These are phyloP conservation scores for Ceyx cyanopectus DNA, from an alignment of 2,113 vertebrate genomes.

Conservation along the genomic window DNA sequence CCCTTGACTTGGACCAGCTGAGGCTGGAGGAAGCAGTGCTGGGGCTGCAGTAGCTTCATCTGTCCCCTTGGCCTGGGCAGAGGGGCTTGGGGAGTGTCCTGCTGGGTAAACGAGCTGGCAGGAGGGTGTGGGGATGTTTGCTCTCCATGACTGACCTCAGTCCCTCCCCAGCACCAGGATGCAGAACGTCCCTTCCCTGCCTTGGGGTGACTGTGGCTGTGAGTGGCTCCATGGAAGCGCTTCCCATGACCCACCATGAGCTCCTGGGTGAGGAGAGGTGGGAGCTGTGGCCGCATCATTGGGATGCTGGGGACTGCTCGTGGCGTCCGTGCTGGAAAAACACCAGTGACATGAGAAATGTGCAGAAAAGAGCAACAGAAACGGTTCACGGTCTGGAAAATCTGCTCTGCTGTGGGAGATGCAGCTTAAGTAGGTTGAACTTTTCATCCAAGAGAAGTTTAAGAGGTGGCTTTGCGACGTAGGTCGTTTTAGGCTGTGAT, in stretches of 20 bases:
- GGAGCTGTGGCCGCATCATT: accelerated
- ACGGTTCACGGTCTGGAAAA: background rate
- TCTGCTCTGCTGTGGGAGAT: background rate
- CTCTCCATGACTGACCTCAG: background rate
- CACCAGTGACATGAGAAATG: background rate
- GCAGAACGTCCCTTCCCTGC: accelerated
- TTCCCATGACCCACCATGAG: accelerated
- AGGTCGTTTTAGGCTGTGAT: slow-evolving; percentile 31
- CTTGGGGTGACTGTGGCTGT: accelerated
- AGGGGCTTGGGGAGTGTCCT: background rate
- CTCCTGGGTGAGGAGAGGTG: background rate
- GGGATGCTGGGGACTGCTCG: background rate
- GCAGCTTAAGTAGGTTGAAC: slow-evolving; percentile 44
- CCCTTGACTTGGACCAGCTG: background rate
- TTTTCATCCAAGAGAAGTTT: slow-evolving; percentile 42
- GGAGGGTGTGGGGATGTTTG: accelerated
- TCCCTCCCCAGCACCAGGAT: background rate
- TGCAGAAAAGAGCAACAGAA: background rate
- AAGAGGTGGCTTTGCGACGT: background rate
- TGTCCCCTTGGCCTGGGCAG: background rate
- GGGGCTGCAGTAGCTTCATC: background rate
- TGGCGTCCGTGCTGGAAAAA: background rate
- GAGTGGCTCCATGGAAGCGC: accelerated
- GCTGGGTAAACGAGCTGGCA: accelerated
- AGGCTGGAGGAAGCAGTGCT: accelerated